Evolutionary conservation across 2,888 invertebrate species (phyloP).

Genomic region (Boloria euphrosyne): DNA sequence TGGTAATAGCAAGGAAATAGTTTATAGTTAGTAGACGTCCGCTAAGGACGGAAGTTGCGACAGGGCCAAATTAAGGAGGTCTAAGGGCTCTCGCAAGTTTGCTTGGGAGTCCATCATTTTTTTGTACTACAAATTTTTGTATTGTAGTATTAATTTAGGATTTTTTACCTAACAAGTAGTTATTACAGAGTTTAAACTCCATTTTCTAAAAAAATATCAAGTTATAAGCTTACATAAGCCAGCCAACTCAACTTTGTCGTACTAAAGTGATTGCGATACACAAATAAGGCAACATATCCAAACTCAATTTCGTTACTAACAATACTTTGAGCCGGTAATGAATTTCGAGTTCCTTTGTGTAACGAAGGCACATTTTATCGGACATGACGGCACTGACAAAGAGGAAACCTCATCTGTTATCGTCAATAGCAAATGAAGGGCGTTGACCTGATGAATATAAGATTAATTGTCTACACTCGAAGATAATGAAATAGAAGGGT

Average conservation of each 20-base stretch:
- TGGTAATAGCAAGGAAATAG: no score
- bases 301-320: slow-evolving; percentile 27
- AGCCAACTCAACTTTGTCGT: background rate
- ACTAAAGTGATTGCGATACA: background rate
- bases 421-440: slow-evolving; percentile 27
- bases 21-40: no score
- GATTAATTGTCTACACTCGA: slow-evolving; percentile 33
- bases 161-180: no score
- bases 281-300: slow-evolving; percentile 21
- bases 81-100: no score
- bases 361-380: slow-evolving; percentile 35
- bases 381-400: slow-evolving; percentile 33
- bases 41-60: no score
- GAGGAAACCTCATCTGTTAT: slow-evolving; percentile 35
- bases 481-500: slow-evolving; percentile 25
- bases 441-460: slow-evolving; percentile 35
- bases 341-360: slow-evolving; percentile 36
- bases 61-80: no score
- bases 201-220: no score
- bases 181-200: no score
- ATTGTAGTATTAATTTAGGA: no score
- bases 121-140: no score
- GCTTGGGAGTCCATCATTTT: no score
- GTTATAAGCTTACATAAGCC: background rate
- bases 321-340: slow-evolving; percentile 26